Base-by-base conservation (phyloP, 2,888 invertebrate genomes). In the Lottia scabra region DNA sequence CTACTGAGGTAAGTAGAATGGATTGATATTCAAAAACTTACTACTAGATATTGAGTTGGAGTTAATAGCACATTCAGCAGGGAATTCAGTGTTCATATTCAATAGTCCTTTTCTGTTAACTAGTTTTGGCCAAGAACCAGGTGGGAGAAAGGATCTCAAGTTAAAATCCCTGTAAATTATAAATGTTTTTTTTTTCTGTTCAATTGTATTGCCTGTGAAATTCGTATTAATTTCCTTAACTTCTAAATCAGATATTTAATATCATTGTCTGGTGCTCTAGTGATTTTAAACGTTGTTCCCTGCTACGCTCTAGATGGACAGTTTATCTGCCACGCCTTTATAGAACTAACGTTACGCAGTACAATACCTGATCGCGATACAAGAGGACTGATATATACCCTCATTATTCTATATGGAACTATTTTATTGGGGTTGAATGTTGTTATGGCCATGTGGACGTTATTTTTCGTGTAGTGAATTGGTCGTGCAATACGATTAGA, bases 221-320 rank as follows among this genome's bases (percentile, higher is more conserved):
- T 45, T n/a, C 19, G 44, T 46, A 23, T 63, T 56, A 45, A 44
- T 64, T 23, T 27, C 66, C 56, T 69, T 66, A 68, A 63, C 27
- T 19, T 15, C 16, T 2, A 26, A n/a, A 15, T 38, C 73, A 89
- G 89, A 85, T 83, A 93, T 94, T 77, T 94, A 95, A 79, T 95
- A 95, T 90, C 89, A 27, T 80, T 90, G 68, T 98, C 98, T 16
- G 93, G 95, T 83, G 98, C 98, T 0, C 91, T 98, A 83, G 97
- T 94, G 13, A 91, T 98, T 78, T 91, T 98, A 43, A 99, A 99
- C 91, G 93, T 96, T 10, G 92, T 98, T 74, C 98, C 98, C 0
- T 97, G 97, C 89, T 95, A 96, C 87, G 95, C 94, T 76, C 93
- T 97, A 87, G 98, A 99, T 90, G 98, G 98, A 0, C 95, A 98